A percentile compares a stretch with the other conserved stretches of the same genome.
phyloP scores from a whole-genome alignment of 37 sponge, comb jelly and placozoan species.

The Ephydatia muelleri region DNA sequence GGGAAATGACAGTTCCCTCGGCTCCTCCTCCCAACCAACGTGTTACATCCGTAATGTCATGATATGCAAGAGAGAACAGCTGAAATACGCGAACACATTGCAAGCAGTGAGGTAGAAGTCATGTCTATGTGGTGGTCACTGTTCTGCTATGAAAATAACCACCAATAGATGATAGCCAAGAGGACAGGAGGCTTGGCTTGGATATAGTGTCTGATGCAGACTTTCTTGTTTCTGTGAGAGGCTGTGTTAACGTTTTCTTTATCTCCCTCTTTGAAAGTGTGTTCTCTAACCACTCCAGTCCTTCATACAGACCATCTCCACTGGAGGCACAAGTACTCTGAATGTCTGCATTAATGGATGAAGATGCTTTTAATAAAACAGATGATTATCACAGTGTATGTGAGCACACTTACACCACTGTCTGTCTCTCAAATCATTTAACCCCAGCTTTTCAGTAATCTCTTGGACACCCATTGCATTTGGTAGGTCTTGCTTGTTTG shows the following conservation, averaged over 20 bases:
- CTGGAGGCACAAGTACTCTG: constrained; percentile 71
- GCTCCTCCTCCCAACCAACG: too few relatives aligned
- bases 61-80: too few relatives aligned
- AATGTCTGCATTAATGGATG: constrained; percentile 42
- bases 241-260: constrained; percentile 55
- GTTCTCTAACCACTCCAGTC: constrained; percentile 61
- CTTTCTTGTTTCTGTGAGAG: constrained; percentile 44
- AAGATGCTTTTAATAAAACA: background rate
- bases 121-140: background rate
- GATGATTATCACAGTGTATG: background rate
- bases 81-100: too few relatives aligned
- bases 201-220: background rate
- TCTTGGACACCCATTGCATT: constrained; percentile 77
- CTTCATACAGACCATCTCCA: constrained; percentile 88
- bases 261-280: constrained; percentile 34
- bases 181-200: background rate
- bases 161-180: background rate
- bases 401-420: constrained; percentile 63
- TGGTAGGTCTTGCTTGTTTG: constrained; percentile 95
- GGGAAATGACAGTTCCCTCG: too few relatives aligned
- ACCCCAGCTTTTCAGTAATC: constrained; percentile 55
- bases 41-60: too few relatives aligned
- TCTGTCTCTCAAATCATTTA: constrained; percentile 49
- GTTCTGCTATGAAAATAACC: background rate
- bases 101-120: too few relatives aligned